Evolutionary conservation across 92 coral and sea anemone genomes (phyloP).

Genomic region (Palythoa caribaeorum): DNA sequence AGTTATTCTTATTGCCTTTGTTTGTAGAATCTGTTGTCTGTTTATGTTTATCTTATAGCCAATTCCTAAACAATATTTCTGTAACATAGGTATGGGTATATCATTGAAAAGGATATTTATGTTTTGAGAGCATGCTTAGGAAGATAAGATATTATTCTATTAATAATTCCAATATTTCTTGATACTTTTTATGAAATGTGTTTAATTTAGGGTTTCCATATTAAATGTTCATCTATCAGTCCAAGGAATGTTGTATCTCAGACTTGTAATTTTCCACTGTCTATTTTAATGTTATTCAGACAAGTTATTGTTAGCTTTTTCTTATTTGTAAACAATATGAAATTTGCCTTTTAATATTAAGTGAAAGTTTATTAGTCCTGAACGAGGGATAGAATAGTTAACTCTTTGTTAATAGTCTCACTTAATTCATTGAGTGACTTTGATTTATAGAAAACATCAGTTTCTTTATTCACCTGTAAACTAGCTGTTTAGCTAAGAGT

Average conservation of each 20-base stretch:
- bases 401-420: not conserved
- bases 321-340: slow-evolving; percentile 10
- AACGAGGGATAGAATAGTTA: not conserved
- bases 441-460: slow-evolving; percentile 1
- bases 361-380: slow-evolving; percentile 10
- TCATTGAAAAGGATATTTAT: slow-evolving; percentile 6
- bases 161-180: slow-evolving; percentile 10
- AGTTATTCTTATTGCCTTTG: slow-evolving; percentile 5
- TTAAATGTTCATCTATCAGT: slow-evolving; percentile 19
- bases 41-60: not conserved
- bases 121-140: slow-evolving; percentile 14
- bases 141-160: slow-evolving; percentile 3
- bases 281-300: slow-evolving; percentile 15
- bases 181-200: slow-evolving; percentile 19
- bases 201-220: slow-evolving; percentile 6
- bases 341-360: slow-evolving; percentile 1
- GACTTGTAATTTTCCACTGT: slow-evolving; percentile 14
- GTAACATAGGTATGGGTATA: slow-evolving; percentile 12
- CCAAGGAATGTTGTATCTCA: slow-evolving; percentile 6
- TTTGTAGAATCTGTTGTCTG: slow-evolving; percentile 6
- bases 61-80: slow-evolving; percentile 13
- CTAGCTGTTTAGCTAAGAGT: no score
- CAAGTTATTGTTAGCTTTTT: not conserved
- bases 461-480: not conserved
- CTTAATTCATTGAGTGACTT: not conserved